Conservation (phyloP, 2,888 invertebrate species). For the Drosophila formosana region DNA sequence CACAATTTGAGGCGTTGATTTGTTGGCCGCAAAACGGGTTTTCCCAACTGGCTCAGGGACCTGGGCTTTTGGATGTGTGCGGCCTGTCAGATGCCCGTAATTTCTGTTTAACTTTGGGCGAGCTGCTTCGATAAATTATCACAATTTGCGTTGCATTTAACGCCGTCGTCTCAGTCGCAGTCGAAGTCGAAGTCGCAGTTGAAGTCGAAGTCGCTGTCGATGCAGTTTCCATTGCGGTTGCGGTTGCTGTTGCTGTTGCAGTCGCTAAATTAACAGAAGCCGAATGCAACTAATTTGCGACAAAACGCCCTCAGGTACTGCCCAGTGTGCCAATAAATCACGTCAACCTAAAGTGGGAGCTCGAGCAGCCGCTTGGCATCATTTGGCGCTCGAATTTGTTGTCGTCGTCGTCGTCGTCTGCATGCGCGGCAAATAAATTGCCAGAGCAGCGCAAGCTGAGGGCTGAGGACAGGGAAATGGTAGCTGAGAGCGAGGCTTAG, state of each 20-base stretch:
- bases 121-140: constrained; percentile 77
- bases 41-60: constrained; percentile 18
- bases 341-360: constrained; percentile 77
- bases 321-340: constrained; percentile 74
- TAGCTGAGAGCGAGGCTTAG: constrained; percentile 26
- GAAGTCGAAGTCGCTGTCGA: constrained; percentile 21
- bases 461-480: constrained; percentile 1
- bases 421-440: constrained; percentile 80
- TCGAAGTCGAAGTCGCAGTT: constrained; percentile 31
- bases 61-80: constrained; percentile 27
- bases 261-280: constrained; percentile 79
- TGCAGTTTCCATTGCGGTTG: constrained; percentile 40
- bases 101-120: constrained; percentile 77
- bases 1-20: constrained; percentile 78
- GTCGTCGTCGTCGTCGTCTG: constrained; percentile 61
- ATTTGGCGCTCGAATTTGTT: constrained; percentile 81
- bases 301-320: constrained; percentile 81
- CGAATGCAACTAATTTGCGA: constrained; percentile 81
- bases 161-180: constrained; percentile 52
- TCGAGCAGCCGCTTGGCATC: constrained; percentile 71
- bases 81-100: constrained; percentile 71
- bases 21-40: constrained; percentile 63
- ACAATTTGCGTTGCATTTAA: constrained; percentile 81
- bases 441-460: constrained; percentile 40
- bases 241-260: constrained; percentile 41